A percentile compares a stretch with the other conserved stretches of the same genome.
These are phyloP conservation scores for Ataeniobius toweri DNA, from an alignment of 2,797 vertebrate species.

Conservation along the genomic window DNA sequence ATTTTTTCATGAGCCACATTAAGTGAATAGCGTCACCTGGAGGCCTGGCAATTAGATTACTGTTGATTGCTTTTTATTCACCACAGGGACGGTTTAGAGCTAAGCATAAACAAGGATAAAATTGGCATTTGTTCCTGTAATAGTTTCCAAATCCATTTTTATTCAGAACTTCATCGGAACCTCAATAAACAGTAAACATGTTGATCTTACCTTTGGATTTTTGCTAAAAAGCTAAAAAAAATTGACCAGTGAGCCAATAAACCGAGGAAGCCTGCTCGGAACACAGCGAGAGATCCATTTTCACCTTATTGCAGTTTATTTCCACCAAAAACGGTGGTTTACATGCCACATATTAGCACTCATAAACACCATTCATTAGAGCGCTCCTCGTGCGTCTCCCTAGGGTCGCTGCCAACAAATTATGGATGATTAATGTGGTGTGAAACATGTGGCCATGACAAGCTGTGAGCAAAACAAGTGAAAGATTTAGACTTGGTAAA, in stretches of 20 bases:
- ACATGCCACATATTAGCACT: slow-evolving; percentile 71
- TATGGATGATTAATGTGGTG: slow-evolving; percentile 78
- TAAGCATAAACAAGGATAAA: slow-evolving; percentile 14
- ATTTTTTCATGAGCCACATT: slow-evolving; percentile 44
- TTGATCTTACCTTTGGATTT: slow-evolving; percentile 13
- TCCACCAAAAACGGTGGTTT: slow-evolving; percentile 62
- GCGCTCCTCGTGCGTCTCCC: slow-evolving; percentile 41
- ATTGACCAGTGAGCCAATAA: slow-evolving; percentile 23
- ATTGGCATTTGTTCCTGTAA: slow-evolving; percentile 18
- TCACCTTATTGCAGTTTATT: slow-evolving; percentile 69
- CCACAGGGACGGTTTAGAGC: slow-evolving; percentile 19
- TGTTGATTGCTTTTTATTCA: slow-evolving; percentile 16
- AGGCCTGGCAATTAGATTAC: slow-evolving; percentile 15
- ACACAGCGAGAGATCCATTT: slow-evolving; percentile 42
- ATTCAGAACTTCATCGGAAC: slow-evolving; percentile 15
- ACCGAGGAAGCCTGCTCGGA: slow-evolving; percentile 25
- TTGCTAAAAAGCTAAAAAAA: slow-evolving; percentile 21
- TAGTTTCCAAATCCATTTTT: slow-evolving; percentile 10
- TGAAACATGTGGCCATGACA: slow-evolving; percentile 66
- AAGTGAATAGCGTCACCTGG: slow-evolving; percentile 41
- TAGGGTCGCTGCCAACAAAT: slow-evolving; percentile 69
- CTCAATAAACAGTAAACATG: slow-evolving; percentile 29
- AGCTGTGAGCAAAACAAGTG: slow-evolving; percentile 67
- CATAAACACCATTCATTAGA: slow-evolving; percentile 75
- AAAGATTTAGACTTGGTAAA: slow-evolving; percentile 62